Evolutionary conservation across 2,797 vertebrate genomes (phyloP), one percentile per base, ranked within the genome.

Genomic region (Periparus ater): DNA sequence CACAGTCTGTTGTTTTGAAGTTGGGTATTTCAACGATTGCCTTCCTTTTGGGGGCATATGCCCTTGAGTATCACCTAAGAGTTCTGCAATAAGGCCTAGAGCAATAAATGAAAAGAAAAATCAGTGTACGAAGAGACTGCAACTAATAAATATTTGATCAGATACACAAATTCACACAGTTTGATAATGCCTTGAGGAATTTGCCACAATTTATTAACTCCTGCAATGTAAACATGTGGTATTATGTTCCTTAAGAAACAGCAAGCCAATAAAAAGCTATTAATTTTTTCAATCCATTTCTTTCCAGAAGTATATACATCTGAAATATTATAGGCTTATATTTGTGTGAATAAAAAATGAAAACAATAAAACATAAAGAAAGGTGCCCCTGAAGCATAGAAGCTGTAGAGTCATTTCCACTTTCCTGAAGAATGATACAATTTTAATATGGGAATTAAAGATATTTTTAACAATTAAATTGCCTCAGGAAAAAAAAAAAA

Each of bases 101-200:
- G 95, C 79, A 96, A 85, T 74, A 96, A 97, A 96, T 87, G 76
- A 91, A 95, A 96, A 95, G 90, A 90, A 92, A 96, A 95, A 79
- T 94, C 96, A 88, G 91, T 77, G 79, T 74, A 95, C 89, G 92
- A 97, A 97, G 96, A 94, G 87, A 95, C 92, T 97, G 89, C 85
- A 48, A 72, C 97, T 98, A 96, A 98, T 98, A 96, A 97, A 98
- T 97, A 97, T 97, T 97, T 98, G 91, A 98, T 97, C 91, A 97
- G 97, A 97, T 98, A 97, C 88, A 98, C 97, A 97, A 97, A 97
- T 97, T 96, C 77, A 85, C 96, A 95, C 72, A 84, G 94, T 98
- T 98, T 98, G 98, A 97, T 95, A 97, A 96, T 94, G 97, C 96
- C 96, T 40, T 36, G 91, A 96, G 70, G 97, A 96, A 96, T 98